Conservation (phyloP, 2,888 invertebrate species). For the Melangyna quadrimaculata region DNA sequence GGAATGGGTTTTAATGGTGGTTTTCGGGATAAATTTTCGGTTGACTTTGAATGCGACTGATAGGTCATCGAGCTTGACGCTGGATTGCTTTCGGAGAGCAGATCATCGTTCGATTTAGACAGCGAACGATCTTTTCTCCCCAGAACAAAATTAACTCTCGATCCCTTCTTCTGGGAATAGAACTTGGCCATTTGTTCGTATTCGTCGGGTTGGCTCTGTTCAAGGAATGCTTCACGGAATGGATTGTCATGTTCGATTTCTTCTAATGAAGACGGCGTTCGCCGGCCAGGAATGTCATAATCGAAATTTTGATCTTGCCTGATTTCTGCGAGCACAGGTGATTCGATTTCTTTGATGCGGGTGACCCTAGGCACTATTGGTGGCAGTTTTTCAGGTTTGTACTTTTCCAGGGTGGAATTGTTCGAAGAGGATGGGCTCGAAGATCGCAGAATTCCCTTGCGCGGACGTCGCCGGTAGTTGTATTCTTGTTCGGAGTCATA, state of each 20-base stretch:
- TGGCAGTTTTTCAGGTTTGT: constrained; percentile 75
- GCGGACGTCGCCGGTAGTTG: constrained; percentile 74
- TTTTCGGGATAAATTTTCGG: constrained; percentile 76
- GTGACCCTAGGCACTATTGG: constrained; percentile 78
- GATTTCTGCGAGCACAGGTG: constrained; percentile 77
- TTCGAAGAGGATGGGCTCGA: constrained; percentile 79
- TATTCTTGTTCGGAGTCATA: constrained; percentile 80
- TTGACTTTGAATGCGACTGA: constrained; percentile 74
- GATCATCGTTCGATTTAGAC: constrained; percentile 78
- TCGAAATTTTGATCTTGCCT: constrained; percentile 71
- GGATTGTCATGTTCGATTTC: constrained; percentile 81
- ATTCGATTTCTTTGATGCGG: constrained; percentile 79
- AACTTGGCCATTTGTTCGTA: constrained; percentile 79
- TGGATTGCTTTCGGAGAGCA: constrained; percentile 73
- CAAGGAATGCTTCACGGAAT: constrained; percentile 78
- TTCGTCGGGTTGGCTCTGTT: constrained; percentile 74
- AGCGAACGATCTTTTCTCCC: constrained; percentile 72
- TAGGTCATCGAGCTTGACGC: constrained; percentile 73
- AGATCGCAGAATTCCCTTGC: constrained; percentile 79
- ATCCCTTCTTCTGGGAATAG: constrained; percentile 76
- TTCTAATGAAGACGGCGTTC: constrained; percentile 71
- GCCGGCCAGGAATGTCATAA: constrained; percentile 73
- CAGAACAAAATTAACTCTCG: constrained; percentile 77
- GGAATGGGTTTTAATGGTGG: constrained; percentile 75
- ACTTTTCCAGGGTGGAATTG: constrained; percentile 77